Percentiles rank a stretch among this genome's conserved stretches.
These are phyloP conservation scores for Porites australiensis DNA, from an alignment of 64 coral and sea anemone species.

Conservation along the genomic window DNA sequence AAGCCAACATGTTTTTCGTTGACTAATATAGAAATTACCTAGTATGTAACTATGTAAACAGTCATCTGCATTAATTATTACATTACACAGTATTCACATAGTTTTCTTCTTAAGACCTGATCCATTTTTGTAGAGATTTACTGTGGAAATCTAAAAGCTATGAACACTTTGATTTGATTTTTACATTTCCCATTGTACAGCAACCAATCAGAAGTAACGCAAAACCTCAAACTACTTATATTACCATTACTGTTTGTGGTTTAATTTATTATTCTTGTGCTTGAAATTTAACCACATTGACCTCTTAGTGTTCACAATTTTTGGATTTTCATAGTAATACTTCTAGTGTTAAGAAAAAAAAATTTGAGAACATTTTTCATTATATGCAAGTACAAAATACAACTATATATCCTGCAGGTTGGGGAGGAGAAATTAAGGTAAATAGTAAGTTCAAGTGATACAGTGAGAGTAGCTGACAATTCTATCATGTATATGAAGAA, in stretches of 20 bases:
- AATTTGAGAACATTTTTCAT: background rate
- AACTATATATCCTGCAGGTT: background rate
- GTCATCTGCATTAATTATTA: background rate
- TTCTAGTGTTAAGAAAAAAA: background rate
- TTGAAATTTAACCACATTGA: background rate
- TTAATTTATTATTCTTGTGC: background rate
- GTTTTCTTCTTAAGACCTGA: background rate
- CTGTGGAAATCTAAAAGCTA: background rate
- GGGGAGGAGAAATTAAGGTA: background rate
- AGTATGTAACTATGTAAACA: background rate
- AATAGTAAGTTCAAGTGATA: background rate
- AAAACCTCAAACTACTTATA: background rate
- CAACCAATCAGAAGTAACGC: background rate
- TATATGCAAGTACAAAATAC: background rate
- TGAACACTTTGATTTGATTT: no score
- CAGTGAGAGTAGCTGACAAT: background rate
- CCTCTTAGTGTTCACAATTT: background rate
- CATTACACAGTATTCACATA: background rate
- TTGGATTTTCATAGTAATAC: background rate
- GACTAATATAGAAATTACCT: constrained; percentile 1
- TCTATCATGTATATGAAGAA: background rate
- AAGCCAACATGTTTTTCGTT: background rate
- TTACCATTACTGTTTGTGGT: background rate
- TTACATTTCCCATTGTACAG: background rate
- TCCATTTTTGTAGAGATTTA: background rate